phyloP scores from a whole-genome alignment of 1,140 invertebrate genomes.

The Bombus pascuorum region DNA sequence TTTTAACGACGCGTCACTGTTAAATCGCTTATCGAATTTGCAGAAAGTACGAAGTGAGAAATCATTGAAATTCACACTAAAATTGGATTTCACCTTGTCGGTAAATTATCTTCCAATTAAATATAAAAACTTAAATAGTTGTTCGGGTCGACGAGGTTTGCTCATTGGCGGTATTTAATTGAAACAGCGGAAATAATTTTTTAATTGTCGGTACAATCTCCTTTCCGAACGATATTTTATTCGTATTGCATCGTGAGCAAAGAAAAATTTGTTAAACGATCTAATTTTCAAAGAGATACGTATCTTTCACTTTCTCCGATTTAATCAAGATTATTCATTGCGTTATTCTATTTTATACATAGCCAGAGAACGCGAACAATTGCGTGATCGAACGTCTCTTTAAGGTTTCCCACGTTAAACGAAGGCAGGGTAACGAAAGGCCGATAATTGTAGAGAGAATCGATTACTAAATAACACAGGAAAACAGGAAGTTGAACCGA shows the following conservation, averaged over 20 bases:
- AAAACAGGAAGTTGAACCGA: background rate
- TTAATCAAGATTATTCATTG: too few relatives aligned
- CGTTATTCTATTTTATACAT: too few relatives aligned
- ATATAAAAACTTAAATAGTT: background rate
- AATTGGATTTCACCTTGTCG: background rate
- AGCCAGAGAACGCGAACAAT: background rate
- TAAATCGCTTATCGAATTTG: background rate
- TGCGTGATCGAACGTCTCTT: background rate
- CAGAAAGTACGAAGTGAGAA: background rate
- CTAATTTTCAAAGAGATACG: too few relatives aligned
- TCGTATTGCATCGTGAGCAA: too few relatives aligned
- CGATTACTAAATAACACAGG: background rate
- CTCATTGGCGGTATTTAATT: too few relatives aligned
- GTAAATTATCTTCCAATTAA: background rate
- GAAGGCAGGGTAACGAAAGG: background rate
- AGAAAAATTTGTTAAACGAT: too few relatives aligned
- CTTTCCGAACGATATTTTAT: too few relatives aligned
- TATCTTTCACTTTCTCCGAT: too few relatives aligned
- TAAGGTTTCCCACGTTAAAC: background rate
- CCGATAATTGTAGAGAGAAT: background rate
- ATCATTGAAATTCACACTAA: background rate
- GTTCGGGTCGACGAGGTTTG: background rate
- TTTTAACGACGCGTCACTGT: slow-evolving; percentile 3
- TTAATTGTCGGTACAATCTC: too few relatives aligned
- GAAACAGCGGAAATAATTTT: too few relatives aligned